Evolutionary conservation across 2,888 invertebrate species (phyloP).

Genomic region (Diarsia rubi): DNA sequence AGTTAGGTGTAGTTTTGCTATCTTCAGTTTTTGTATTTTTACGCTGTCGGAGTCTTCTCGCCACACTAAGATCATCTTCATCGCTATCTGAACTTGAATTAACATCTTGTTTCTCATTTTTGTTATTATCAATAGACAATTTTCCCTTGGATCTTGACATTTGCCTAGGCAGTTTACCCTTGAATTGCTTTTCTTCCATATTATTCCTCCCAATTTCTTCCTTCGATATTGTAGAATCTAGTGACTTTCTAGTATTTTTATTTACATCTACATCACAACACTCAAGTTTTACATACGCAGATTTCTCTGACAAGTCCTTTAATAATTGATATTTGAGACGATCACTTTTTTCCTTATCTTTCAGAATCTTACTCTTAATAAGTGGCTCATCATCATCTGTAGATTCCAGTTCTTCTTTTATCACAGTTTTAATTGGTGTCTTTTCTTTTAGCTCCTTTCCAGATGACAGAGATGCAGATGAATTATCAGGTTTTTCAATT

Average conservation of each 20-base stretch:
- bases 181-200: constrained; percentile 79
- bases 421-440: constrained; percentile 72
- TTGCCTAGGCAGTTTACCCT: constrained; percentile 78
- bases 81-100: constrained; percentile 86
- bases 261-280: constrained; percentile 87
- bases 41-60: constrained; percentile 85
- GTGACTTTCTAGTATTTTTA: constrained; percentile 83
- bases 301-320: constrained; percentile 87
- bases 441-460: constrained; percentile 77
- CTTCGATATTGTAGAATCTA: constrained; percentile 76
- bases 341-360: constrained; percentile 83
- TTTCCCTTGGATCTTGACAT: constrained; percentile 79
- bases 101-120: constrained; percentile 79
- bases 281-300: constrained; percentile 87
- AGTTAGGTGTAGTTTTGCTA: constrained; percentile 70
- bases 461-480: constrained; percentile 54
- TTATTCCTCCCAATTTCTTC: constrained; percentile 58
- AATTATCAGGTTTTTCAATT: constrained; percentile 68
- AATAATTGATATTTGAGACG: constrained; percentile 83
- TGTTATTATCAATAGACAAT: constrained; percentile 78
- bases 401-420: constrained; percentile 84
- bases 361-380: constrained; percentile 85
- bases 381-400: constrained; percentile 81
- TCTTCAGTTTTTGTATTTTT: constrained; percentile 89
- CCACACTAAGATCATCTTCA: constrained; percentile 82